Evolutionary conservation across 2,113 vertebrate species (phyloP).

Genomic region (Camelus dromedarius): DNA sequence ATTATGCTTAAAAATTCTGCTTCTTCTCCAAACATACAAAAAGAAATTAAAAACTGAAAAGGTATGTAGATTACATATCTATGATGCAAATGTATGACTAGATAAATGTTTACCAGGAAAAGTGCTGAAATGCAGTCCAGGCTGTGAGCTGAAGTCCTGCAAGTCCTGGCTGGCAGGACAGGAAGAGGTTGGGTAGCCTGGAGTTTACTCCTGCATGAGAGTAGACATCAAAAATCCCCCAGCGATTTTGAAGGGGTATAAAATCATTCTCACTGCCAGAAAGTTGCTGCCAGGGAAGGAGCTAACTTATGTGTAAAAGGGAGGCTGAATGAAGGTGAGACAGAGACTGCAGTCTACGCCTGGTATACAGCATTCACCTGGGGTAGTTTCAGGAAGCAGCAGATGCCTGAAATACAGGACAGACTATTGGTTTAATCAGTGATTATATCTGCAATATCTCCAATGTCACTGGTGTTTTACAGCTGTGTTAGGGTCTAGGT

Average conservation of each 20-base stretch:
- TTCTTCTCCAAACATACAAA: not conserved
- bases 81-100: not conserved
- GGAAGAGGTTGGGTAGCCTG: not conserved
- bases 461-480: not conserved
- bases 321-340: not conserved
- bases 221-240: not conserved
- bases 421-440: not conserved
- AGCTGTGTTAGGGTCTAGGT: not conserved
- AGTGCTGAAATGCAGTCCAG: not conserved
- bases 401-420: not conserved
- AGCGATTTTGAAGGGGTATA: fast-evolving
- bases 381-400: not conserved
- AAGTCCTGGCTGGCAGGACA: not conserved
- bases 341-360: not conserved
- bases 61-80: not conserved
- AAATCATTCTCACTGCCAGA: not conserved
- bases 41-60: not conserved
- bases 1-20: not conserved
- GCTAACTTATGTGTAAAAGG: not conserved
- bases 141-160: not conserved
- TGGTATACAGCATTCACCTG: not conserved
- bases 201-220: not conserved
- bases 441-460: not conserved
- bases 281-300: not conserved
- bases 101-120: not conserved